Evolutionary conservation across 92 coral and sea anemone species (phyloP).

Genomic region (Epizoanthus scotinus): DNA sequence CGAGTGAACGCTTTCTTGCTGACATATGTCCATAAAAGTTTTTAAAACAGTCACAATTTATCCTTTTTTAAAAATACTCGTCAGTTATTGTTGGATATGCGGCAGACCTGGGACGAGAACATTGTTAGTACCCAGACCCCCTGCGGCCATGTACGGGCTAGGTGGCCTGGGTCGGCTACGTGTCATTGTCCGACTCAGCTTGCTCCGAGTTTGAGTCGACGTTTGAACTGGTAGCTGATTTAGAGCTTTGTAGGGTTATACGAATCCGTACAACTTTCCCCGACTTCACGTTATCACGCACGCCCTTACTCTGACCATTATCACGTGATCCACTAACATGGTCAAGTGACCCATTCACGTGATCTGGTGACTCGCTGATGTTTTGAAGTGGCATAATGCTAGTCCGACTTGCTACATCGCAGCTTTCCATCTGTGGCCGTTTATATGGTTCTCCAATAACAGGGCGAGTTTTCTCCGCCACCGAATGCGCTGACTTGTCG

Average conservation of each 20-base stretch:
- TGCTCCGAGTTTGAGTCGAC: background rate
- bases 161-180: too few relatives aligned
- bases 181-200: background rate
- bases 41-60: too few relatives aligned
- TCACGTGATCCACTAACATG: background rate
- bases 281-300: background rate
- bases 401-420: background rate
- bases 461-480: background rate
- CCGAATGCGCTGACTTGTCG: background rate
- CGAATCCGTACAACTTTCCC: conserved; percentile 29
- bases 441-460: background rate
- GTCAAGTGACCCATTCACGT: conserved; percentile 5
- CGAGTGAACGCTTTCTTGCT: too few relatives aligned
- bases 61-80: too few relatives aligned
- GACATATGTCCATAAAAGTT: too few relatives aligned
- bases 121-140: too few relatives aligned
- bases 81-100: too few relatives aligned
- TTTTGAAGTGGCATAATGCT: background rate
- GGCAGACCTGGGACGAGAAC: too few relatives aligned
- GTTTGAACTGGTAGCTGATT: conserved; percentile 16
- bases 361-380: background rate
- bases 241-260: conserved; percentile 38
- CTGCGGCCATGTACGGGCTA: too few relatives aligned
- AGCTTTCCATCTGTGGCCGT: background rate
- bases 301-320: background rate